Evolutionary conservation across 2,113 vertebrate genomes (phyloP).

Genomic region (Etheostoma cragini): DNA sequence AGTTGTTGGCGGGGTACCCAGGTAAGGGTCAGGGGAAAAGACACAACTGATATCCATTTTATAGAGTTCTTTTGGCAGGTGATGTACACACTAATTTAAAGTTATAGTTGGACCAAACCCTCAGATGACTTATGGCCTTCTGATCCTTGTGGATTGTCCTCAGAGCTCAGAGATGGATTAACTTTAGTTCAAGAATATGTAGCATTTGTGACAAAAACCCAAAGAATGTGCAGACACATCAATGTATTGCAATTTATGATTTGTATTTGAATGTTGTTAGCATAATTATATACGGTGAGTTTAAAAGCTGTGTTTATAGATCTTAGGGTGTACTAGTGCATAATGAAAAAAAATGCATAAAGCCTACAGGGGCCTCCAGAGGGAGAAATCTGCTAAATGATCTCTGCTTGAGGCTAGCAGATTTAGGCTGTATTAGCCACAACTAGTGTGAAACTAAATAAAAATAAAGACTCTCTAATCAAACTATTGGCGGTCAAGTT

Average conservation of each 20-base stretch:
- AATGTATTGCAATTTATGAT: neutral
- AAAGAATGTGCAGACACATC: neutral
- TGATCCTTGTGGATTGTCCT: neutral
- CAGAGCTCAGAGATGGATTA: neutral
- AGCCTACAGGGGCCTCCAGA: too few species aligned
- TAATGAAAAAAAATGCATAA: neutral
- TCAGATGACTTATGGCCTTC: neutral
- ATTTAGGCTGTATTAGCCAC: neutral
- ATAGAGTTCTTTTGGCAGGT: constrained; percentile 17
- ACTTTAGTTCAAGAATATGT: neutral
- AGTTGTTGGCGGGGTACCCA: constrained; percentile 15
- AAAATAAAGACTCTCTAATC: neutral
- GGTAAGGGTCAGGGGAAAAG: constrained; percentile 7
- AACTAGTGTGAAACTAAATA: neutral
- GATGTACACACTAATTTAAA: constrained; percentile 31
- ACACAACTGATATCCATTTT: constrained; percentile 20
- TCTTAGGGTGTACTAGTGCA: neutral
- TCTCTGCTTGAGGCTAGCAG: neutral
- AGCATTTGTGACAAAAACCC: neutral
- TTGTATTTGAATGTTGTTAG: neutral
- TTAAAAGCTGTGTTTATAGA: too few species aligned
- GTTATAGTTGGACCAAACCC: constrained; percentile 2
- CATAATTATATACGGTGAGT: neutral
- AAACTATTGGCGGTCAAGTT: neutral
- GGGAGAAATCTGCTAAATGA: neutral